Percentiles rank a stretch among this genome's conserved stretches.
phyloP scores from a whole-genome alignment of 2,113 vertebrate species.

The Physeter macrocephalus region DNA sequence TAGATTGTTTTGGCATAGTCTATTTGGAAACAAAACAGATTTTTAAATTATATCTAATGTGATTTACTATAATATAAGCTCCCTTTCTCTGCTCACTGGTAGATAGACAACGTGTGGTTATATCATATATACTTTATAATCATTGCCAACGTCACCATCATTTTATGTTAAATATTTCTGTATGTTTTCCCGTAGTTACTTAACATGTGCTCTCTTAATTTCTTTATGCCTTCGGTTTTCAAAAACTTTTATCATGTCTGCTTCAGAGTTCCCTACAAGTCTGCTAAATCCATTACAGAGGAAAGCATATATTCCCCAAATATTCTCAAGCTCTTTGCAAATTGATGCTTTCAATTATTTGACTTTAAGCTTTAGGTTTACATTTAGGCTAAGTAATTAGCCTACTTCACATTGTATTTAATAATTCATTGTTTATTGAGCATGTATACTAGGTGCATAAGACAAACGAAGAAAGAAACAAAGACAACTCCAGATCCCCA shows the following conservation, averaged over 20 bases:
- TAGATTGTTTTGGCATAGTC: neutral
- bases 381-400: neutral
- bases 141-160: neutral
- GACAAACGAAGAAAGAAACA: neutral
- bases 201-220: conserved; percentile 36
- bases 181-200: neutral
- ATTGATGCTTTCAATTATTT: neutral
- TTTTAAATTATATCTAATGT: neutral
- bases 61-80: neutral
- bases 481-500: neutral
- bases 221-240: conserved; percentile 8
- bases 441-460: neutral
- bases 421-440: neutral
- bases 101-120: neutral
- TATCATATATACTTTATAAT: neutral
- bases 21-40: neutral
- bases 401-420: neutral
- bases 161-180: neutral
- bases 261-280: neutral
- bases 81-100: neutral
- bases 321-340: conserved; percentile 8
- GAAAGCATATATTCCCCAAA: neutral
- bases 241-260: conserved; percentile 16
- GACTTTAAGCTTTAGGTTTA: neutral
- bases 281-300: neutral